Percentiles rank a stretch among this genome's conserved stretches.
These are phyloP conservation scores for Zaprionus bogoriensis DNA, from an alignment of 2,888 invertebrate genomes.

Conservation along the genomic window DNA sequence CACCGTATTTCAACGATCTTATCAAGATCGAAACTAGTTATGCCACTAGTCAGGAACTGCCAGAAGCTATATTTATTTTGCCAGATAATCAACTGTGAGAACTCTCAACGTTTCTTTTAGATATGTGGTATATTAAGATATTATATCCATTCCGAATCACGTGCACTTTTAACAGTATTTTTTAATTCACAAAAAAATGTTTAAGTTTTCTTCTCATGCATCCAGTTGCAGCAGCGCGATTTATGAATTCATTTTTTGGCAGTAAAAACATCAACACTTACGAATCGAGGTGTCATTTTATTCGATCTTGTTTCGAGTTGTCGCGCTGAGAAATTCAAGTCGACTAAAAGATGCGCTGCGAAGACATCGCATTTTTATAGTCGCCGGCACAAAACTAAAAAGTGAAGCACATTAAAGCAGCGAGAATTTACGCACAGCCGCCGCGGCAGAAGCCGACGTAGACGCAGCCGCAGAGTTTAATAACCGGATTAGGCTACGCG, in stretches of 20 bases:
- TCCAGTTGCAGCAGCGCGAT: no score
- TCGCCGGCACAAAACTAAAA: conserved; percentile 29
- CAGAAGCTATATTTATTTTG: not conserved
- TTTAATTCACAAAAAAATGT: not conserved
- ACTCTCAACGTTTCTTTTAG: not conserved
- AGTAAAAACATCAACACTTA: conserved; percentile 33
- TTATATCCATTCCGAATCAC: not conserved
- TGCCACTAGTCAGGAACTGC: conserved; percentile 3
- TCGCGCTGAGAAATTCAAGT: conserved; percentile 30
- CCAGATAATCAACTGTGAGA: not conserved
- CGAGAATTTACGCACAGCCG: conserved; percentile 38
- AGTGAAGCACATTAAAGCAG: conserved; percentile 46
- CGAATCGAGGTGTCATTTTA: conserved; percentile 42
- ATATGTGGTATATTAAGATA: no score
- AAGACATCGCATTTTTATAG: conserved; percentile 61
- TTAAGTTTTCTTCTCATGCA: not conserved
- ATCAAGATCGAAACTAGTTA: conserved; percentile 35
- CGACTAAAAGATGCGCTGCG: conserved; percentile 71
- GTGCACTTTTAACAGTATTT: not conserved
- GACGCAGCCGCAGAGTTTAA: conserved; percentile 48
- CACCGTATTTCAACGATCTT: not conserved
- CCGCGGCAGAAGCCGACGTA: not conserved
- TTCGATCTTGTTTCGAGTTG: not conserved
- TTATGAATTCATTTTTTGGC: conserved; percentile 1
- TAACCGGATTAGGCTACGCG: conserved; percentile 71